Conservation (phyloP, 2,113 vertebrate species). For the Mirza zaza region DNA sequence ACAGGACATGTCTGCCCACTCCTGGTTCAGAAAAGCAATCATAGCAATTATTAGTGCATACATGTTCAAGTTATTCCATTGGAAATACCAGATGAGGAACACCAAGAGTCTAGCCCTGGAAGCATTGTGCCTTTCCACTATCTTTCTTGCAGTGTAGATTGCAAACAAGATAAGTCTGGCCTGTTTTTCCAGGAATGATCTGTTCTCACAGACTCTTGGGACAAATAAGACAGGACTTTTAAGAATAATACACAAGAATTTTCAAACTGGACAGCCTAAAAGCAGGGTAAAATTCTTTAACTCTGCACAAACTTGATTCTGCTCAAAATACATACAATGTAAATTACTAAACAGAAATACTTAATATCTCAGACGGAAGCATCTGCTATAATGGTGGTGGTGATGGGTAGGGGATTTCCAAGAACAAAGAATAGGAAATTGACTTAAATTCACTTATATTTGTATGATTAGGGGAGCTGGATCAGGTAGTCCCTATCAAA, state of each 20-base stretch:
- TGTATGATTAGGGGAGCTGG: neutral
- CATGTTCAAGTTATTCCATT: neutral
- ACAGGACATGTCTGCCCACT: neutral
- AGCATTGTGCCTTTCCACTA: neutral
- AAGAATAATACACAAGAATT: neutral
- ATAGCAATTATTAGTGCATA: neutral
- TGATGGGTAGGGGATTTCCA: neutral
- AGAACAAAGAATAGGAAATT: neutral
- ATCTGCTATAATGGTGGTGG: neutral
- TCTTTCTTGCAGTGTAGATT: neutral
- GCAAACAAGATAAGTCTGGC: neutral
- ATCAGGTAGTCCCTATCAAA: neutral
- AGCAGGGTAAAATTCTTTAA: neutral
- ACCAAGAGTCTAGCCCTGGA: neutral
- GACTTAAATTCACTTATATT: neutral
- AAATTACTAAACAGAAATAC: constrained; percentile 4
- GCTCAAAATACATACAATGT: constrained; percentile 5
- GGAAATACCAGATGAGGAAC: neutral
- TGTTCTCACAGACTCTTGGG: neutral
- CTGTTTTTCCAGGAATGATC: neutral
- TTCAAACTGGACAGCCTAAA: neutral
- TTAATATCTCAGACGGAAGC: neutral
- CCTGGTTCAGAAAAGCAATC: neutral
- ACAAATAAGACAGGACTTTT: neutral
- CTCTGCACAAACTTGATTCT: neutral